Evolutionary conservation across 2,797 vertebrate species (phyloP).

Genomic region (Macrochelys suwanniensis): DNA sequence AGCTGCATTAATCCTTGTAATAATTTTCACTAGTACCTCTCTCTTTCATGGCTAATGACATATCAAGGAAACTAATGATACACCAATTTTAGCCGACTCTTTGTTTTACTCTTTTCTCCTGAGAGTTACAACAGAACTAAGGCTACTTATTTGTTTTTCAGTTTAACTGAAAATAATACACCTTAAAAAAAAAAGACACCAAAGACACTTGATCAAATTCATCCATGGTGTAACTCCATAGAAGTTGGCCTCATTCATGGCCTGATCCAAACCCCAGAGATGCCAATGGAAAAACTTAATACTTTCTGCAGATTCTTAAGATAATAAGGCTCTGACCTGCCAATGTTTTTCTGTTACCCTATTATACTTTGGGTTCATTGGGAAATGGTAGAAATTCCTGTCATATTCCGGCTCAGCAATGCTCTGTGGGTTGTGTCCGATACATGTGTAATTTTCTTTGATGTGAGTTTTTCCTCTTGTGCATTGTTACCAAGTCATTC

Average conservation of each 20-base stretch:
- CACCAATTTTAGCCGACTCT: conserved; percentile 43
- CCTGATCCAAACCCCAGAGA: not conserved
- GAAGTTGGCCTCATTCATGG: not conserved
- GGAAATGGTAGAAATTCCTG: not conserved
- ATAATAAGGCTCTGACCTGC: conserved; percentile 21
- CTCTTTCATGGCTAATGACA: conserved; percentile 53
- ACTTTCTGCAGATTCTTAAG: conserved; percentile 20
- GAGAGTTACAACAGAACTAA: conserved; percentile 30
- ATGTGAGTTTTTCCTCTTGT: conserved; percentile 2
- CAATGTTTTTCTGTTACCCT: conserved; percentile 44
- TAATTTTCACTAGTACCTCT: conserved; percentile 49
- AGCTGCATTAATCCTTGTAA: conserved; percentile 22
- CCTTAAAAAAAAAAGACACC: not conserved
- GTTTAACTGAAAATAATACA: conserved; percentile 32
- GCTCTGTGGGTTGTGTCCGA: not conserved
- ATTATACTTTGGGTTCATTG: not conserved
- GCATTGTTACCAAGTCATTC: not conserved
- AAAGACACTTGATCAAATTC: rapidly evolving
- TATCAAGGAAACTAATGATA: conserved; percentile 65
- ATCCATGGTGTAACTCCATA: not conserved
- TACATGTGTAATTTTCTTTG: not conserved
- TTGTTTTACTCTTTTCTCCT: conserved; percentile 49
- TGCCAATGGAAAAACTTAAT: conserved; percentile 31
- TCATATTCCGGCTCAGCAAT: not conserved
- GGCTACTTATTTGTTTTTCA: conserved; percentile 54